These are phyloP conservation scores for Gymnodraco acuticeps DNA, from an alignment of 2,797 vertebrate genomes.

Conservation along the genomic window DNA sequence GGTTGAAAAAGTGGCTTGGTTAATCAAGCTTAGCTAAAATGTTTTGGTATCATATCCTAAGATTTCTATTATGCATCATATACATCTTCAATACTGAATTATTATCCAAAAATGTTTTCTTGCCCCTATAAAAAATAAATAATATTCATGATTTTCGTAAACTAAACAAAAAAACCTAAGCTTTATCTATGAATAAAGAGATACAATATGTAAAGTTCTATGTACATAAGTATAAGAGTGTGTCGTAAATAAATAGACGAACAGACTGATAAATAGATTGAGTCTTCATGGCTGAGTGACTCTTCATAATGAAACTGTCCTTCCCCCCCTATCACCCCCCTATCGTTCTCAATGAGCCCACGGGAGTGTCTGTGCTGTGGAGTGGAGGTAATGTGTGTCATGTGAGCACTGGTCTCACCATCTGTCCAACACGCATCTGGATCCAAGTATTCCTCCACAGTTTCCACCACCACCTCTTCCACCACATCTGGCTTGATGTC, in stretches of 20 bases:
- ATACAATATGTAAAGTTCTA: not conserved
- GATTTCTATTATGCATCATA: not conserved
- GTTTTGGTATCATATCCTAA: not conserved
- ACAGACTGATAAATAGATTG: slow-evolving; percentile 25
- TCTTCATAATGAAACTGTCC: slow-evolving; percentile 45
- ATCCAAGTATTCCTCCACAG: slow-evolving; percentile 96
- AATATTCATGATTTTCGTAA: not conserved
- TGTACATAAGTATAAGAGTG: not conserved
- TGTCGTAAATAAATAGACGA: not conserved
- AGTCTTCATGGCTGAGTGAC: slow-evolving; percentile 43
- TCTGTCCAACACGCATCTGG: slow-evolving; percentile 97
- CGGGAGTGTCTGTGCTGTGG: slow-evolving; percentile 45
- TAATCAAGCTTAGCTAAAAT: not conserved
- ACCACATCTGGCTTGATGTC: slow-evolving; percentile 97
- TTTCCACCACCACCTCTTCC: slow-evolving; percentile 95
- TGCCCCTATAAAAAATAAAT: too few species aligned
- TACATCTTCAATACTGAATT: not conserved
- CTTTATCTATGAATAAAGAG: slow-evolving; percentile 3
- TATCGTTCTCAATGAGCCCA: slow-evolving; percentile 40
- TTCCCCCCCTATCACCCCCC: slow-evolving; percentile 34
- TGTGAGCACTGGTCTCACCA: slow-evolving; percentile 80
- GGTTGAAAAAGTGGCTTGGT: not conserved
- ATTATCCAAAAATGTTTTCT: not conserved
- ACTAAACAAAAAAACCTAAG: not conserved
- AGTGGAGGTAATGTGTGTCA: slow-evolving; percentile 46